Evolutionary conservation across 2,888 invertebrate species (phyloP), one percentile per base, ranked within the genome.

Genomic region (Callinectes sapidus): DNA sequence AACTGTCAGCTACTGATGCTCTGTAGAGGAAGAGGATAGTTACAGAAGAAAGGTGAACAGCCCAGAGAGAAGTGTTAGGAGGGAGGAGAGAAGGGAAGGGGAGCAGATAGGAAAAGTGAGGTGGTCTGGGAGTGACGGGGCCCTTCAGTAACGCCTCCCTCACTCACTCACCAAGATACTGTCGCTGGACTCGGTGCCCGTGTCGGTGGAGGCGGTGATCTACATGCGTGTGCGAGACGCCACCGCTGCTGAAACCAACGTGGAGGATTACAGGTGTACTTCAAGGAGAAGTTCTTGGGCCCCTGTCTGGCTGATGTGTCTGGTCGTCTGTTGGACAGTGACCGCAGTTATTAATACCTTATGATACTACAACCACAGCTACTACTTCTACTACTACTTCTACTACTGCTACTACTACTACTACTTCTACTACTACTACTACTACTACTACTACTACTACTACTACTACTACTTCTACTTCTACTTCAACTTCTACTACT

Each of bases 131-230:
- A 71, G 71, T 66, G 66, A 16, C 89, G 42, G 89, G 39, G 28
- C 81, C 77, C 55, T 54, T 54, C 35, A 42, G 55, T 77, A 66
- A 32, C 66, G 86, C 81, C 90, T 48, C 81, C 91, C 90, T 89
- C 87, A 89, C 88, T 85, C 86, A 81, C 89, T 88, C 88, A 87
- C 88, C 90, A 93, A 94, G 94, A 94, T 94, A 90, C 93, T 94
- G 94, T 93, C 94, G 77, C 93, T 94, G 92, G 94, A 94, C 92
- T 94, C 93, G 32, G 94, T 94, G 55, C 94, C 94, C 39, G 94
- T 94, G 92, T 94, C 94, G 42, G 94, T 94, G 94, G 94, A 94
- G 90, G 94, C 93, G 23, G 94, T 94, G 48, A 94, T 94, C 93
- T 94, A 94, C 94, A 42, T 94, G 92, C 91, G 94, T 66, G 94